Base-by-base conservation (phyloP, 2,888 invertebrate genomes). In the Vesta saturnalis region DNA sequence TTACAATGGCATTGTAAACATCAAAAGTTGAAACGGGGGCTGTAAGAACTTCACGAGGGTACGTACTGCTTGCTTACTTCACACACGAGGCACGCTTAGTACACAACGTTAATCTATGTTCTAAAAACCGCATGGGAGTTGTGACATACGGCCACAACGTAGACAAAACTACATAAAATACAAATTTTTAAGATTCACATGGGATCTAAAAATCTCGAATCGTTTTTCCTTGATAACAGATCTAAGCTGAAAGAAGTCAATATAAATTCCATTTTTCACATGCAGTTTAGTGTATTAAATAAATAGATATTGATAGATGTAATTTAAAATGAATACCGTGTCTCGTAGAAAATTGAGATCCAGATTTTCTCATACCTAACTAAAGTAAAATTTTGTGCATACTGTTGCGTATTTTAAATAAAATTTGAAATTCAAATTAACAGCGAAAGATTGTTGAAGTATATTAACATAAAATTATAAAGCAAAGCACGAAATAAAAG, bases 161-260 rank as follows among this genome's bases (percentile, higher is more conserved):
- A 61, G 30, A 57, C 54, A 39, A 14, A 54, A 19, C 30, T 56
- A 39, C 56, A 58, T 58, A 61, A 23, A 60, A 43, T 22, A 54
- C 35, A 55, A 56, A 63, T 54, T 64, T 60, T 75, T 69, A 71
- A 72, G 72, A 77, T 77, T 78, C 77, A 77, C 77, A 75, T 77
- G 77, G 74, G 76, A 77, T 76, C 39, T 39, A 39, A 39, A 39
- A n/a, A 39, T n/a, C 39, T 39, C n/a, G 8, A 39, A n/a, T 39
- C 3, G 39, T 39, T 39, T 39, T 39, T 39, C 39, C 39, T 6
- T n/a, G 3, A 39, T 39, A 39, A n/a, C 39, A 6, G 3, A 39
- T 39, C 39, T 12, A 39, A 39, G n/a, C n/a, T n/a, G 10, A 39
- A 3, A n/a, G 39, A 39, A 10, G 39, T 39, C 39, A 39, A 12